These are phyloP conservation scores for Falco peregrinus DNA, from an alignment of 2,797 vertebrate genomes.

Conservation along the genomic window DNA sequence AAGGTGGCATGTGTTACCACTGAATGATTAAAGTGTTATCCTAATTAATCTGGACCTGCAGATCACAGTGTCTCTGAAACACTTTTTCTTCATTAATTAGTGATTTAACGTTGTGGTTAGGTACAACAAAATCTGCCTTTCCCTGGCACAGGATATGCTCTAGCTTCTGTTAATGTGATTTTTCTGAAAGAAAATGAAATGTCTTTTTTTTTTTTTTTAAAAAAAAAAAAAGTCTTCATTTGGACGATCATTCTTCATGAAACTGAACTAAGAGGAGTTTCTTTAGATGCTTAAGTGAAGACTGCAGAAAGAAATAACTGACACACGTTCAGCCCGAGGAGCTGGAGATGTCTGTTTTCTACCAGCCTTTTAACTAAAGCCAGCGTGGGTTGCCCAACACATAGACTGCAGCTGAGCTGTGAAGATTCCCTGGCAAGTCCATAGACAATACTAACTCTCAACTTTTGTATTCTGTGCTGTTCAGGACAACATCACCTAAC, in stretches of 20 bases:
- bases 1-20: background rate
- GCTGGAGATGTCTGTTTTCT: background rate
- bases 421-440: background rate
- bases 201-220: background rate
- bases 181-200: background rate
- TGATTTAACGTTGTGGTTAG: background rate
- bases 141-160: background rate
- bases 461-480: background rate
- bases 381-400: background rate
- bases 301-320: background rate
- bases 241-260: background rate
- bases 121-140: background rate
- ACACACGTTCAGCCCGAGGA: fast-evolving
- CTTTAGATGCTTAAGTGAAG: background rate
- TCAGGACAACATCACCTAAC: background rate
- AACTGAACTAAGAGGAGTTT: background rate
- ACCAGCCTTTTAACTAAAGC: background rate
- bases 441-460: background rate
- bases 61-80: background rate
- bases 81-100: background rate
- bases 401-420: background rate
- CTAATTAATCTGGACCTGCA: background rate
- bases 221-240: background rate
- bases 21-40: background rate
- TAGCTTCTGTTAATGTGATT: background rate